Evolutionary conservation across 2,113 vertebrate genomes (phyloP).

Genomic region (Junco hyemalis): DNA sequence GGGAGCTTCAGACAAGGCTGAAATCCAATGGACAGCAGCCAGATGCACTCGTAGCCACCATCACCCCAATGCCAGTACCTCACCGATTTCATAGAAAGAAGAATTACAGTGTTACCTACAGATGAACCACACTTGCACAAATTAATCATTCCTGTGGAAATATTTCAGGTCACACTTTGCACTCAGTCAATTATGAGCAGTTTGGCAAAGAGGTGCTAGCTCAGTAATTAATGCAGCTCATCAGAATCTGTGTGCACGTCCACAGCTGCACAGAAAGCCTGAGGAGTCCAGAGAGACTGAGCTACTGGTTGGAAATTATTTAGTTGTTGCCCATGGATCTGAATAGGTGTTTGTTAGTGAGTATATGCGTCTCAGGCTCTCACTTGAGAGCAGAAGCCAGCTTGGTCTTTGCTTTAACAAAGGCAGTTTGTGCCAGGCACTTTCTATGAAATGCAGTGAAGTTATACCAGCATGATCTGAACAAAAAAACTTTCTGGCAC

Average conservation of each 20-base stretch:
- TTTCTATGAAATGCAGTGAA: neutral
- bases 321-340: neutral
- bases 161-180: neutral
- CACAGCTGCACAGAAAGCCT: neutral
- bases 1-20: neutral
- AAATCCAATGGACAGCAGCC: neutral
- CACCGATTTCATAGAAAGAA: neutral
- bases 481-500: neutral
- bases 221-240: neutral
- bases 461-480: neutral
- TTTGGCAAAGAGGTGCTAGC: neutral
- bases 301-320: neutral
- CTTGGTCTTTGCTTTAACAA: neutral
- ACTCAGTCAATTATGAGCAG: neutral
- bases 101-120: neutral
- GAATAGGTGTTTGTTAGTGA: neutral
- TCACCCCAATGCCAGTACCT: rapidly evolving
- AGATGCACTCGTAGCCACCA: rapidly evolving
- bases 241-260: neutral
- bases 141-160: neutral
- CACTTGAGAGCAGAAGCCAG: neutral
- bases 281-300: neutral
- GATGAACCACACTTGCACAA: neutral
- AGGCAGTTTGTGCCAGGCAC: neutral
- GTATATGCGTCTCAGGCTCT: neutral